Conservation (phyloP, 2,113 vertebrate genomes). For the Pelvicachromis taeniatus region DNA sequence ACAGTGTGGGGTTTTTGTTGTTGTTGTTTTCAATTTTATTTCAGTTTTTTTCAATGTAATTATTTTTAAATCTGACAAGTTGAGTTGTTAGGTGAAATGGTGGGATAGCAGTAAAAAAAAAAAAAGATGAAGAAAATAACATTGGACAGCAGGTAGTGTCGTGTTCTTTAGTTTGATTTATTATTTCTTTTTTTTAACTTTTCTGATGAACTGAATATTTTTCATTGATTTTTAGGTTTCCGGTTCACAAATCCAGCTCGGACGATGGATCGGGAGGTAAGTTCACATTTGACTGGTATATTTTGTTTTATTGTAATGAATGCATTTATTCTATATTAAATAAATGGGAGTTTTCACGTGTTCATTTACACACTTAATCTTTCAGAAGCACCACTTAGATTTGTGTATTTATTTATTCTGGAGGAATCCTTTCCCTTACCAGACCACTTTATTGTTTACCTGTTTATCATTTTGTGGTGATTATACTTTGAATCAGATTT, state of each 20-base stretch:
- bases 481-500: background rate
- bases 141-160: slow-evolving; percentile 58
- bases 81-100: slow-evolving; percentile 23
- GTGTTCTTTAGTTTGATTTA: background rate
- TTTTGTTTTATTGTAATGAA: background rate
- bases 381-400: background rate
- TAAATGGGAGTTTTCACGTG: background rate
- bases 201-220: background rate
- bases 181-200: background rate
- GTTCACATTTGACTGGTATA: background rate
- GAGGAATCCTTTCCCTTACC: background rate
- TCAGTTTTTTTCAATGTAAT: background rate
- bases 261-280: slow-evolving; percentile 90
- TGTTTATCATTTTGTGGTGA: background rate
- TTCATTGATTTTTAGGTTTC: slow-evolving; percentile 76
- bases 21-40: background rate
- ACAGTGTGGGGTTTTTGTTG: background rate
- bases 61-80: background rate
- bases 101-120: slow-evolving; percentile 36
- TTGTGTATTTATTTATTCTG: background rate
- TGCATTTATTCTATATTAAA: background rate
- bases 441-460: background rate
- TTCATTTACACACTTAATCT: background rate
- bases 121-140: slow-evolving; percentile 60
- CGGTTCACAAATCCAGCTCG: slow-evolving; percentile 88